These are phyloP conservation scores for Cyprinus carpio DNA, from an alignment of 2,113 vertebrate genomes.

Conservation along the genomic window DNA sequence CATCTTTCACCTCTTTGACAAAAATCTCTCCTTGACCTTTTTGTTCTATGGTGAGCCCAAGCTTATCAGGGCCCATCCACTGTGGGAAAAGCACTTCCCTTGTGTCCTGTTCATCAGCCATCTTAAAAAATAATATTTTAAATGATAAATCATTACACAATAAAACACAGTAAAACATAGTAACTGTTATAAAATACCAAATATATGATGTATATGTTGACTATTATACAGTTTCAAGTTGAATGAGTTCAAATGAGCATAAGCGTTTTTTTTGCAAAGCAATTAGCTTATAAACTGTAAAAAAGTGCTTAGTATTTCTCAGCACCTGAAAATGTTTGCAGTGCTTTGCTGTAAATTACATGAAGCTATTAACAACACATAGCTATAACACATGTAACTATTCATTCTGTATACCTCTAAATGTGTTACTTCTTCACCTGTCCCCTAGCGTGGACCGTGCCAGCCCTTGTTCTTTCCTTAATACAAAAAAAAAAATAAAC, in stretches of 20 bases:
- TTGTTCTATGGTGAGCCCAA: slow-evolving; percentile 88
- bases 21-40: slow-evolving; percentile 82
- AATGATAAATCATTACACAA: too few species aligned
- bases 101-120: slow-evolving; percentile 87
- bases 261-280: too few species aligned
- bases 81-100: slow-evolving; percentile 89
- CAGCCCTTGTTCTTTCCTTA: slow-evolving; percentile 61
- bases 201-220: not conserved
- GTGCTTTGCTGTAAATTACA: too few species aligned
- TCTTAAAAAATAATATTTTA: slow-evolving; percentile 58
- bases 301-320: too few species aligned
- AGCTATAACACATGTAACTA: not conserved
- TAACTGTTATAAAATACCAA: not conserved
- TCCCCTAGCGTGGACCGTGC: slow-evolving; percentile 53
- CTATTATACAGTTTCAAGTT: not conserved
- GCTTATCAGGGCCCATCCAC: slow-evolving; percentile 88
- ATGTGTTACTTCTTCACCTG: slow-evolving; percentile 57
- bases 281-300: too few species aligned
- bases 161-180: too few species aligned
- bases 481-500: slow-evolving; percentile 31
- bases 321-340: too few species aligned
- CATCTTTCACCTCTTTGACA: slow-evolving; percentile 85
- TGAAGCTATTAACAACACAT: not conserved
- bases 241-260: not conserved
- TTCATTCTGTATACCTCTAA: slow-evolving; percentile 62